A percentile compares a stretch with the other conserved stretches of the same genome.
Evolutionary conservation across 2,888 invertebrate species (phyloP).

Genomic region (Pammene aurita): DNA sequence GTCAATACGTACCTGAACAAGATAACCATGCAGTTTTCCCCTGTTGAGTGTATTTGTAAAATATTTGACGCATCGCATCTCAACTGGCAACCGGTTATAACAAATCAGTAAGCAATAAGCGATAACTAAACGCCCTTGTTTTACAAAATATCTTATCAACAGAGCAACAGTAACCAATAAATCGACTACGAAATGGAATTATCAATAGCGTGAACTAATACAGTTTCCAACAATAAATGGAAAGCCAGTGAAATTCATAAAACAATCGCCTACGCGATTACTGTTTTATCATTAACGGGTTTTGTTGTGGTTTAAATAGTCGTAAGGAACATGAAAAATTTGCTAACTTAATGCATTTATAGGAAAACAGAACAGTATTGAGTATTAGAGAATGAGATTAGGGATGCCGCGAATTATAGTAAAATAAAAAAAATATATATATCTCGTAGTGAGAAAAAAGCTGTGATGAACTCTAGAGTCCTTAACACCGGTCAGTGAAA

Average conservation of each 20-base stretch:
- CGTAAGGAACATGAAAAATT: background rate
- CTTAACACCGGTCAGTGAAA: no score
- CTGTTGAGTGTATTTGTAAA: no score
- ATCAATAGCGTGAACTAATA: conserved; percentile 38
- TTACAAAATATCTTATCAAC: conserved; percentile 30
- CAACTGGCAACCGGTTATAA: background rate
- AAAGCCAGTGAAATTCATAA: conserved; percentile 41
- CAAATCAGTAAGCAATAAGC: background rate
- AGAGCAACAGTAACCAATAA: conserved; percentile 18
- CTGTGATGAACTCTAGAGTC: no score
- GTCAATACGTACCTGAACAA: no score
- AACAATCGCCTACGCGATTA: conserved; percentile 41
- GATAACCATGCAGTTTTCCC: no score
- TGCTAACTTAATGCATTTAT: background rate
- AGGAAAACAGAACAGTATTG: conserved; percentile 1
- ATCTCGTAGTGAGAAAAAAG: no score
- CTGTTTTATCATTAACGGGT: conserved; percentile 38
- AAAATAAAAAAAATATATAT: no score
- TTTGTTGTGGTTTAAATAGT: background rate
- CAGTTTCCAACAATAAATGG: conserved; percentile 38
- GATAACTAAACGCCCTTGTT: conserved; percentile 19
- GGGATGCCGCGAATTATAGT: conserved; percentile 7
- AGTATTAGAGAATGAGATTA: conserved; percentile 21
- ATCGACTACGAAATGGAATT: conserved; percentile 18
- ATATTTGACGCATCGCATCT: no score